Conservation (phyloP, 30 jellyfish, hydroid and myxozoan genomes). For the Mastigias papua region DNA sequence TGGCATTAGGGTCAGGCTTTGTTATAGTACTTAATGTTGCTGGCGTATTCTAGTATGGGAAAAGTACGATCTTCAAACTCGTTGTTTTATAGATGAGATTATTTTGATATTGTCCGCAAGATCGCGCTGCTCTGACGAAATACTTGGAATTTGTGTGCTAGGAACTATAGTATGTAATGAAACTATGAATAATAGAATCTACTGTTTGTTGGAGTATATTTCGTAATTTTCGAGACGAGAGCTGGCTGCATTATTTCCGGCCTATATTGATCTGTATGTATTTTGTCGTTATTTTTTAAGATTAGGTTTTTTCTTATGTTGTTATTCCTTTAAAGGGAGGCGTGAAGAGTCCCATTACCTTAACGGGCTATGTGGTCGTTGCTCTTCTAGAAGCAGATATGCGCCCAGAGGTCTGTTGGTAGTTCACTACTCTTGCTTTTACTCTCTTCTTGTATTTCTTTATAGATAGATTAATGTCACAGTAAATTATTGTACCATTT, state of each 20-base stretch:
- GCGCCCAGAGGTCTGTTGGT: slow-evolving; percentile 43
- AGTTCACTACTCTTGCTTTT: neutral
- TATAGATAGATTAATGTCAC: neutral
- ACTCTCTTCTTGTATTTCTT: neutral
- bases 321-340: slow-evolving; percentile 78
- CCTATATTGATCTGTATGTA: neutral
- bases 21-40: no score
- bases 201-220: neutral
- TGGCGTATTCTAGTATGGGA: no score
- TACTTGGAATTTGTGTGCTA: no score
- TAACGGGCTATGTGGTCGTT: slow-evolving; percentile 89
- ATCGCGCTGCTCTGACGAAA: no score
- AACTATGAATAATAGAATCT: no score
- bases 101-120: no score
- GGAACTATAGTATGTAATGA: no score
- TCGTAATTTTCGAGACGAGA: neutral
- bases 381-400: slow-evolving; percentile 86
- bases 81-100: no score
- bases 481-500: neutral
- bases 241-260: neutral
- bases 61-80: no score
- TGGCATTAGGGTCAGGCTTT: no score
- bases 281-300: neutral
- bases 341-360: slow-evolving; percentile 79
- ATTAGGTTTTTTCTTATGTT: neutral